Conservation (phyloP, 1,140 invertebrate species). For the Eufriesea mexicana region DNA sequence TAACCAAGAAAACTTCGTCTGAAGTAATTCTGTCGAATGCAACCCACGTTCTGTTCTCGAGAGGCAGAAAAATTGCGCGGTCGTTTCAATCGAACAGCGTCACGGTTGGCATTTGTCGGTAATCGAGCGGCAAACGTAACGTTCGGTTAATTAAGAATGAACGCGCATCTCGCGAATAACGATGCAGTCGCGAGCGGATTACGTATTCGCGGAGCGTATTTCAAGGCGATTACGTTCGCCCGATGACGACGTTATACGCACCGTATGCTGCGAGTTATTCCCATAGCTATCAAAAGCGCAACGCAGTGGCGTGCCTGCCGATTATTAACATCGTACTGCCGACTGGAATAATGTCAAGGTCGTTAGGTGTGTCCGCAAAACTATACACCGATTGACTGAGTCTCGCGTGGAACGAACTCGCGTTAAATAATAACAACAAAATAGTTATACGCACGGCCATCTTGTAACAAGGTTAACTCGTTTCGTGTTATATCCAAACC, state of each 20-base stretch:
- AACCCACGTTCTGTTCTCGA: background rate
- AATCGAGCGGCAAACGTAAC: slow-evolving; percentile 8
- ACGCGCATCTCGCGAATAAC: slow-evolving; percentile 26
- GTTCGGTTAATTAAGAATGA: slow-evolving; percentile 34
- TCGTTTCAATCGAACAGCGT: background rate
- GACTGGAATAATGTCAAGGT: slow-evolving; percentile 61
- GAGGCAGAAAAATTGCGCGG: background rate
- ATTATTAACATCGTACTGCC: slow-evolving; percentile 40
- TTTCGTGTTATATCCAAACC: too few species aligned
- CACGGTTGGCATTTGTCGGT: background rate
- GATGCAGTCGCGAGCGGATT: slow-evolving; percentile 35
- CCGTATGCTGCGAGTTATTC: slow-evolving; percentile 34
- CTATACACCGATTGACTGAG: background rate
- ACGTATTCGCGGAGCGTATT: slow-evolving; percentile 46
- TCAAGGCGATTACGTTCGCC: slow-evolving; percentile 57
- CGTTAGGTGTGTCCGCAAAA: slow-evolving; percentile 5
- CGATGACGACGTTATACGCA: slow-evolving; percentile 54
- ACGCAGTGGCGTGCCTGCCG: background rate
- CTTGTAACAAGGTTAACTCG: too few species aligned
- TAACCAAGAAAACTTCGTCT: too few species aligned
- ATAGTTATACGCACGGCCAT: too few species aligned
- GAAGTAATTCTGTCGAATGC: too few species aligned
- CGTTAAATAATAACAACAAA: background rate
- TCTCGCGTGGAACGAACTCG: background rate
- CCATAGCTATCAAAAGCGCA: slow-evolving; percentile 51